Percentiles rank a stretch among this genome's conserved stretches.
phyloP scores from a whole-genome alignment of 2,888 invertebrate species.

The Leptopilina myrica region DNA sequence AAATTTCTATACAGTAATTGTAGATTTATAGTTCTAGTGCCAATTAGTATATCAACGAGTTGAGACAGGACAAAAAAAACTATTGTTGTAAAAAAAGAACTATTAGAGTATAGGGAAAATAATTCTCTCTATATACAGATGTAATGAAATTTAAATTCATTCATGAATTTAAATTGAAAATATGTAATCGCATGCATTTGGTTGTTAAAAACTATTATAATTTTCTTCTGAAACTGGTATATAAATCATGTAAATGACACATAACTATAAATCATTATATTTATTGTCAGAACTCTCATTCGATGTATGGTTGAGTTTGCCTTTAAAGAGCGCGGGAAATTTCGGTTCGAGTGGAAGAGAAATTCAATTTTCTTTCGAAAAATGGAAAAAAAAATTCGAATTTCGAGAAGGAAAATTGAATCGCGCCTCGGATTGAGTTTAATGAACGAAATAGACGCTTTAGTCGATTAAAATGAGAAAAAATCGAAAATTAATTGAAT shows the following conservation, averaged over 20 bases:
- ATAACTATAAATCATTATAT: constrained; percentile 13
- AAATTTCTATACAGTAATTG: neutral
- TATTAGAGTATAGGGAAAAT: neutral
- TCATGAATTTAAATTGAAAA: constrained; percentile 29
- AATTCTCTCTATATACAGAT: neutral
- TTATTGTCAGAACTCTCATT: constrained; percentile 21
- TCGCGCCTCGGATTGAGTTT: too few species aligned
- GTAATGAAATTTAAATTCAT: constrained; percentile 11
- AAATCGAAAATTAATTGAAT: too few species aligned
- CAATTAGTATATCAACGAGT: neutral
- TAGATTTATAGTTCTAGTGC: neutral
- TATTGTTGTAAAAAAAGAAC: too few species aligned
- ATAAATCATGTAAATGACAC: constrained; percentile 6
- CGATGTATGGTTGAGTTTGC: neutral
- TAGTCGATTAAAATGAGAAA: too few species aligned
- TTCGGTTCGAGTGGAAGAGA: neutral
- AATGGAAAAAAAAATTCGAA: too few species aligned
- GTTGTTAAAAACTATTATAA: constrained; percentile 2
- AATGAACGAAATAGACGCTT: too few species aligned
- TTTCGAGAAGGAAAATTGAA: too few species aligned
- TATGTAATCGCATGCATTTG: neutral
- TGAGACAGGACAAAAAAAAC: too few species aligned
- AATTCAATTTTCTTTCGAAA: too few species aligned
- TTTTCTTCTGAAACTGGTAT: neutral
- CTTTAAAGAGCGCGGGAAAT: constrained; percentile 3